phyloP scores from a whole-genome alignment of 2,888 invertebrate genomes.

The Trissolcus brochymenae region DNA sequence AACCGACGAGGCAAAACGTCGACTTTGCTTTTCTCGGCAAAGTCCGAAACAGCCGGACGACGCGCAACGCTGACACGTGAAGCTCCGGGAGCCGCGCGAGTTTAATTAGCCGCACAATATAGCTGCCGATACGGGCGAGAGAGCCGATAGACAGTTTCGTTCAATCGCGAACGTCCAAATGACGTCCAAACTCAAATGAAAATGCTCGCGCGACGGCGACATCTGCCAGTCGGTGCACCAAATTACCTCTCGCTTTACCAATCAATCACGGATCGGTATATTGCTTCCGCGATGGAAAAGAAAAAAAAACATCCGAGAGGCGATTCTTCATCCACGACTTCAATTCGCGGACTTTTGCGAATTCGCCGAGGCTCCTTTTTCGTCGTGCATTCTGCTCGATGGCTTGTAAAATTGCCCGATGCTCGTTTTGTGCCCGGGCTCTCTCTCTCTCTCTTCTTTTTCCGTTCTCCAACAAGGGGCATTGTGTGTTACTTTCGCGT shows the following conservation, averaged over 20 bases:
- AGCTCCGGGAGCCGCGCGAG: conserved; percentile 16
- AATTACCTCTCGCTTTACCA: conserved; percentile 10
- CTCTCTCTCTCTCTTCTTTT: neutral
- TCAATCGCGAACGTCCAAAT: conserved; percentile 8
- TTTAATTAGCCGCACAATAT: conserved; percentile 36
- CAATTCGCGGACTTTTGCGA: conserved; percentile 36
- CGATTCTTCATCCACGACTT: conserved; percentile 28
- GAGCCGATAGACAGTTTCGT: conserved; percentile 5
- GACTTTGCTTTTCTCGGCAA: conserved; percentile 4
- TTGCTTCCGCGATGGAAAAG: neutral
- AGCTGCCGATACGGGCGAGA: conserved; percentile 17
- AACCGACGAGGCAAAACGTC: conserved; percentile 10
- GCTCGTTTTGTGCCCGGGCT: conserved; percentile 30
- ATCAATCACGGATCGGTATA: conserved; percentile 29
- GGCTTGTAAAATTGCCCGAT: conserved; percentile 47
- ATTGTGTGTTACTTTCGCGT: conserved; percentile 39
- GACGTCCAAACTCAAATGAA: conserved; percentile 24
- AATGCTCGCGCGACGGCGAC: conserved; percentile 23
- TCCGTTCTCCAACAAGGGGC: neutral
- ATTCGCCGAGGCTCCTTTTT: conserved; percentile 26
- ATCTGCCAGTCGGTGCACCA: conserved; percentile 15
- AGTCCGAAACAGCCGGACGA: conserved; percentile 19
- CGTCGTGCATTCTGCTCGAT: conserved; percentile 44
- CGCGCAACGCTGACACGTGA: conserved; percentile 17
- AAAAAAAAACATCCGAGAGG: too few species aligned